Evolutionary conservation across 2,113 vertebrate species (phyloP), one percentile per base, ranked within the genome.

Genomic region (Bubo bubo): DNA sequence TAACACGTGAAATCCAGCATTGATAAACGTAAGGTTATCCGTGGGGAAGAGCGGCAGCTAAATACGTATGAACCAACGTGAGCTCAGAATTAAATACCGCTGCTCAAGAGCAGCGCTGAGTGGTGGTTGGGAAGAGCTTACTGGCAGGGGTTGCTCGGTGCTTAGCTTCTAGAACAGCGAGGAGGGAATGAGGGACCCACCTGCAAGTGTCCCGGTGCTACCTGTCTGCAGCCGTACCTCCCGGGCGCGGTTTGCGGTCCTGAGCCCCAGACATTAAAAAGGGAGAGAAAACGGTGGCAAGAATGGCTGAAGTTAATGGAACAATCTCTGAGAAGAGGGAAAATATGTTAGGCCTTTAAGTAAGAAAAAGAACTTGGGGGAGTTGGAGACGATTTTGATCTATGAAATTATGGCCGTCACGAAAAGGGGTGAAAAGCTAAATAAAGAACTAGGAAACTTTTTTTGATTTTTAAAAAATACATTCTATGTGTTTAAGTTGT

Each of bases 201-300:
- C 60, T 0, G 1, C 14, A 2, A 1, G 32, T 4, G 50, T 18
- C 23, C 24, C 9, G 34, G 2, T 7, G 32, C 13, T 6, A 1
- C 34, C 0, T 4, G 32, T 5, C 22, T 12, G 70, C 53, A 3
- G 62, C 19, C 3, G 23, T n/a, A 12, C 55, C 47, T 9, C 23
- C 1, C 4, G 37, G 41, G 4, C 1, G 22, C 22, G 12, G 34
- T 6, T 39, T 32, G 39, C 22, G 14, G 4, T 5, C 24, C 24
- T 14, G 34, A 32, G 7, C 39, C 2, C 6, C 21, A 7, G 72
- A 0, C 2, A 0, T 17, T 28, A 10, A 12, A n/a, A 32, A 17
- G 18, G 27, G 55, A 30, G n/a, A 34, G 37, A 28, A 37, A 59
- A n/a, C 8, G 10, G 18, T 52, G 35, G 1, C 2, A 12, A 3